Evolutionary conservation across 2,888 invertebrate genomes (phyloP).

Genomic region (Punctoribates punctum): DNA sequence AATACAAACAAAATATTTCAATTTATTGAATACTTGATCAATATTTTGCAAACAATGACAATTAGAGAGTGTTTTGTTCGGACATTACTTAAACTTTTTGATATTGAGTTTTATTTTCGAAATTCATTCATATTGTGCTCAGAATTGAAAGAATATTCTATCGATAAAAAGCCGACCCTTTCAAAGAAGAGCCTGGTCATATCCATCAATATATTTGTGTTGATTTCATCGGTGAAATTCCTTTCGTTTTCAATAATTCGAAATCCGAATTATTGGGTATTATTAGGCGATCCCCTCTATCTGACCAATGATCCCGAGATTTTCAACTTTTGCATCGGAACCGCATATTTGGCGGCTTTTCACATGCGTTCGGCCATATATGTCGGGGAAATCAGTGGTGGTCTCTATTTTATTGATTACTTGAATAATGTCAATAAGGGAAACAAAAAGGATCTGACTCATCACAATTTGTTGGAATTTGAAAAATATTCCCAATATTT

Average conservation of each 20-base stretch:
- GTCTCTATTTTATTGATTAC: neutral
- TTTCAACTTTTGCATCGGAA: neutral
- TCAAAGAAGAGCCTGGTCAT: neutral
- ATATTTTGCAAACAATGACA: no score
- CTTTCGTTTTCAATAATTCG: neutral
- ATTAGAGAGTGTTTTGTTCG: no score
- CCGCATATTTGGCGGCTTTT: neutral
- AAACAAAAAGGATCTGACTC: neutral
- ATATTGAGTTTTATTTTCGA: neutral
- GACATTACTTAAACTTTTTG: neutral
- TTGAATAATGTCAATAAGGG: neutral
- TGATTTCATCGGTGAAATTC: neutral
- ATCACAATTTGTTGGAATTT: neutral
- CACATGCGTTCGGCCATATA: neutral
- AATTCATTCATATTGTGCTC: neutral
- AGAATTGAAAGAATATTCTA: neutral
- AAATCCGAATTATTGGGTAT: neutral
- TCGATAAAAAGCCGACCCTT: neutral
- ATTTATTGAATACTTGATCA: no score
- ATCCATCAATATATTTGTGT: neutral
- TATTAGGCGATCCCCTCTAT: conserved; percentile 1
- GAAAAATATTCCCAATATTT: neutral
- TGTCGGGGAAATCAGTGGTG: neutral
- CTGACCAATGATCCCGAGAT: neutral
- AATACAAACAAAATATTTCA: no score